A percentile compares a stretch with the other conserved stretches of the same genome.
These are phyloP conservation scores for Ispidina lecontei DNA, from an alignment of 2,797 vertebrate species.

Conservation along the genomic window DNA sequence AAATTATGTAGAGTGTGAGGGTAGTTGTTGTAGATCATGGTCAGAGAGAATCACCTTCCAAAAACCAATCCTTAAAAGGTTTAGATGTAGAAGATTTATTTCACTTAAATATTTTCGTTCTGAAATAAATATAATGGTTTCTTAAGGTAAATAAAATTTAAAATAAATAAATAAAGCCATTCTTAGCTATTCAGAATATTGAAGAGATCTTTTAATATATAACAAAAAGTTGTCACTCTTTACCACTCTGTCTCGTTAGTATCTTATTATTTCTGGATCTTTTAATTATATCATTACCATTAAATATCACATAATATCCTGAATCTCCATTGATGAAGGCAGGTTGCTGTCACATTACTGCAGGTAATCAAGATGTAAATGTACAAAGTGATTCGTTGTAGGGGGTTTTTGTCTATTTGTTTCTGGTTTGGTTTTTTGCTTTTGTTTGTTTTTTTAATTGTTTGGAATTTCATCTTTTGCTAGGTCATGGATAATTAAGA, in stretches of 20 bases:
- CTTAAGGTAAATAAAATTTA: not conserved
- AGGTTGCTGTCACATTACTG: not conserved
- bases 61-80: not conserved
- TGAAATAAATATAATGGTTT: not conserved
- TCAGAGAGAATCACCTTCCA: not conserved
- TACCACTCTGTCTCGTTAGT: not conserved
- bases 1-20: not conserved
- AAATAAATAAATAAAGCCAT: not conserved
- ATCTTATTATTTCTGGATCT: not conserved
- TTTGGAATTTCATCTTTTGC: not conserved
- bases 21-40: not conserved
- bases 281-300: not conserved
- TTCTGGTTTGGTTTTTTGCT: not conserved
- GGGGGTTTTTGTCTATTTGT: fast-evolving
- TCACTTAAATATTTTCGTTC: not conserved
- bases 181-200: not conserved
- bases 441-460: not conserved
- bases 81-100: not conserved
- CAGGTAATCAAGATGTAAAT: not conserved
- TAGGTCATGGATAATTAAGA: not conserved
- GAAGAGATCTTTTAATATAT: not conserved
- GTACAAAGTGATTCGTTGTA: not conserved
- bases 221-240: not conserved
- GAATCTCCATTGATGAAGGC: not conserved
- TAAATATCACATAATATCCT: not conserved